A percentile compares a stretch with the other conserved stretches of the same genome.
phyloP scores from a whole-genome alignment of 2,113 vertebrate genomes.

The Anser cygnoides region DNA sequence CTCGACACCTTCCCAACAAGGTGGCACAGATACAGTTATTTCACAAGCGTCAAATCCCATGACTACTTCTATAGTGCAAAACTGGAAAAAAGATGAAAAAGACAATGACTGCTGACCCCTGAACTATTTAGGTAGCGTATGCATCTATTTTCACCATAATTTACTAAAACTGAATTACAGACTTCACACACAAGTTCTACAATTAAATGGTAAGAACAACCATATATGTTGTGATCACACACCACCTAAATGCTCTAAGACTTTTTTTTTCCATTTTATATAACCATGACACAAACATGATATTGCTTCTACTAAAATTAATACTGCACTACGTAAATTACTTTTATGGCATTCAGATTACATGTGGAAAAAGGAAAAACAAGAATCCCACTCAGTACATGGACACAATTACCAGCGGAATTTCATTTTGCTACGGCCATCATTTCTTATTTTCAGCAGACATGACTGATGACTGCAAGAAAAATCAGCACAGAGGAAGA shows the following conservation, averaged over 20 bases:
- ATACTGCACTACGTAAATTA: neutral
- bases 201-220: neutral
- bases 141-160: accelerated
- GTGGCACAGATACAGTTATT: neutral
- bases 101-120: accelerated
- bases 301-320: neutral
- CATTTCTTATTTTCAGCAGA: neutral
- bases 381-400: neutral
- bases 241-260: neutral
- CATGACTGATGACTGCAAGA: neutral
- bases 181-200: too few relatives aligned
- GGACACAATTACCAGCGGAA: neutral
- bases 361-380: neutral
- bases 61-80: neutral
- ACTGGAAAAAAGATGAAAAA: neutral
- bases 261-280: neutral
- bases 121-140: neutral
- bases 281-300: neutral
- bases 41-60: neutral
- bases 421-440: neutral
- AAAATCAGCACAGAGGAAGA: neutral
- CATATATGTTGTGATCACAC: neutral
- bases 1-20: neutral
- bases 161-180: neutral
- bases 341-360: neutral